Evolutionary conservation across 1,140 invertebrate genomes (phyloP).

Genomic region (Argopecten irradians): DNA sequence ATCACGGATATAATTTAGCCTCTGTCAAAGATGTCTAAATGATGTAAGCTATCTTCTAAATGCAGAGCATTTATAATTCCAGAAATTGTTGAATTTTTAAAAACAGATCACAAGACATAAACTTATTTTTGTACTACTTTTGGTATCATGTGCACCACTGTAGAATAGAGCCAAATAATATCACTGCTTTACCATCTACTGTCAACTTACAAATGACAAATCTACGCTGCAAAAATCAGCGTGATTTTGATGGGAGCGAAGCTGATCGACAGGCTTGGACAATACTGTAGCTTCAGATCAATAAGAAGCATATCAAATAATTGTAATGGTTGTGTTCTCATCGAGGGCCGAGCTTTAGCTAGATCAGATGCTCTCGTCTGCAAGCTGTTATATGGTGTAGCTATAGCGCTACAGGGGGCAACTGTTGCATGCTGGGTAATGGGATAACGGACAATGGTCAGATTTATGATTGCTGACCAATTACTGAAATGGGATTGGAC

Average conservation of each 20-base stretch:
- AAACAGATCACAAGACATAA: neutral
- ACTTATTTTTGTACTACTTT: neutral
- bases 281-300: neutral
- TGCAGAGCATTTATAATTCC: neutral
- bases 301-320: slow-evolving; percentile 16
- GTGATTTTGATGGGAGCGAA: neutral
- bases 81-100: neutral
- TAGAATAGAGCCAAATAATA: neutral
- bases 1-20: no score
- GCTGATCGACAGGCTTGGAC: neutral
- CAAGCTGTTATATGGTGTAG: neutral
- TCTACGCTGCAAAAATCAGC: slow-evolving; percentile 14
- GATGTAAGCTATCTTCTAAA: no score
- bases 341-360: neutral
- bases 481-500: neutral
- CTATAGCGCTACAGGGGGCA: neutral
- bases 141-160: neutral
- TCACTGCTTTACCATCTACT: neutral
- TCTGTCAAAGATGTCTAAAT: neutral
- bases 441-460: neutral
- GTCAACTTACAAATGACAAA: slow-evolving; percentile 5
- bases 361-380: neutral
- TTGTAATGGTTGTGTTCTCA: neutral
- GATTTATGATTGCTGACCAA: neutral
- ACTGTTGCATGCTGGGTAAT: neutral